These are phyloP conservation scores for Basileuterus tristriatus DNA, from an alignment of 2,797 vertebrate species.

Conservation along the genomic window DNA sequence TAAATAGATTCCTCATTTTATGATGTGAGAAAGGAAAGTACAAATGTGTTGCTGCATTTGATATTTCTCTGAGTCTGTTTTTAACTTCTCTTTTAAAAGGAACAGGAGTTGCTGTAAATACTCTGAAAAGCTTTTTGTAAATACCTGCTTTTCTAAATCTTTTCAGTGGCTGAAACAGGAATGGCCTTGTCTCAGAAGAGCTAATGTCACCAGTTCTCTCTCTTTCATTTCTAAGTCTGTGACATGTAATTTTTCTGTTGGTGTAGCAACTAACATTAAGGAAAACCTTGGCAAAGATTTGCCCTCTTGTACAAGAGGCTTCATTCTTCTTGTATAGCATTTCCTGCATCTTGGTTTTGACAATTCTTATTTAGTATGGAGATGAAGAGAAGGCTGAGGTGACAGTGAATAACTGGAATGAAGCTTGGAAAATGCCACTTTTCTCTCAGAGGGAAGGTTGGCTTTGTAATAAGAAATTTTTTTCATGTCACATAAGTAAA, in stretches of 20 bases:
- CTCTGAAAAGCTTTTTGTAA: not conserved
- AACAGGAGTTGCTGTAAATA: not conserved
- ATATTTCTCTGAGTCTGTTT: not conserved
- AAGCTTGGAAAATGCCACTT: not conserved
- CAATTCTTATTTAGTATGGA: not conserved
- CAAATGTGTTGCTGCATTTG: not conserved
- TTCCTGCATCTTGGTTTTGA: not conserved
- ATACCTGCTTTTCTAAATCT: not conserved
- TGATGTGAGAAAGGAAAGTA: not conserved
- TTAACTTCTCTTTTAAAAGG: not conserved
- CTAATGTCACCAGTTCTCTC: not conserved
- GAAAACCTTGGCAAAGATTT: not conserved
- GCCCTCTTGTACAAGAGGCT: not conserved
- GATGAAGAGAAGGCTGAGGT: not conserved
- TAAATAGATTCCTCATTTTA: not conserved
- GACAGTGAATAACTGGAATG: not conserved
- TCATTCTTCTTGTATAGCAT: not conserved
- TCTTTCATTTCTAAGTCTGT: not conserved
- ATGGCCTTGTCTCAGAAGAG: not conserved
- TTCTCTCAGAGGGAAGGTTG: not conserved
- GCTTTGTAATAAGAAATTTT: not conserved
- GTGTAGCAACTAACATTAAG: not conserved
- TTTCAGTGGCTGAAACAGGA: constrained; percentile 1
- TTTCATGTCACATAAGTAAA: rapidly evolving
- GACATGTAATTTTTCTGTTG: not conserved